Conservation (phyloP, 2,888 invertebrate genomes). For the Aradus depressus region DNA sequence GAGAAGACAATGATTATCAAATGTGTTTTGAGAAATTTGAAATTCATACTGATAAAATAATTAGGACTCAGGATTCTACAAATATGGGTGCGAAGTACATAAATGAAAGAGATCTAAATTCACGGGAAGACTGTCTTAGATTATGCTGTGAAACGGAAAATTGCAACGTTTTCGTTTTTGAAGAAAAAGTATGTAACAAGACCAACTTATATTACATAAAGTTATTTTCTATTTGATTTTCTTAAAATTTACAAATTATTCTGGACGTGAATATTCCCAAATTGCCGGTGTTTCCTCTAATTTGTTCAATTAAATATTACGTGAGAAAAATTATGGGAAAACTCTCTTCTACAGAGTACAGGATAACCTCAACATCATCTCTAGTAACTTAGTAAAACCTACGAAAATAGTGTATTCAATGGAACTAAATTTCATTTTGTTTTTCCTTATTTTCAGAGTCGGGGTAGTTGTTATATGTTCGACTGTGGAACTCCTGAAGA, state of each 20-base stretch:
- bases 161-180: constrained; percentile 86
- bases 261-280: too few relatives aligned
- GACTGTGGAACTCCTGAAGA: constrained; percentile 82
- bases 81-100: constrained; percentile 80
- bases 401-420: too few relatives aligned
- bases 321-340: too few relatives aligned
- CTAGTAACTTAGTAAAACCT: too few relatives aligned
- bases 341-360: too few relatives aligned
- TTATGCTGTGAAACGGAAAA: constrained; percentile 76
- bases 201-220: not conserved
- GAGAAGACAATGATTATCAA: constrained; percentile 38
- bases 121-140: constrained; percentile 68
- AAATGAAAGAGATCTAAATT: constrained; percentile 70
- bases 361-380: too few relatives aligned
- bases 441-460: constrained; percentile 45
- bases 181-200: constrained; percentile 60
- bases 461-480: constrained; percentile 83
- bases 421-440: too few relatives aligned
- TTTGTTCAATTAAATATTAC: too few relatives aligned
- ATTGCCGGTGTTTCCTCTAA: too few relatives aligned
- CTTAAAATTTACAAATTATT: not conserved
- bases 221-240: not conserved
- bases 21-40: constrained; percentile 68
- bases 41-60: constrained; percentile 78
- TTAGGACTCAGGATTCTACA: constrained; percentile 78